A percentile compares a stretch with the other conserved stretches of the same genome.
These are phyloP conservation scores for Sciaenops ocellatus DNA, from an alignment of 2,797 vertebrate genomes.

Conservation along the genomic window DNA sequence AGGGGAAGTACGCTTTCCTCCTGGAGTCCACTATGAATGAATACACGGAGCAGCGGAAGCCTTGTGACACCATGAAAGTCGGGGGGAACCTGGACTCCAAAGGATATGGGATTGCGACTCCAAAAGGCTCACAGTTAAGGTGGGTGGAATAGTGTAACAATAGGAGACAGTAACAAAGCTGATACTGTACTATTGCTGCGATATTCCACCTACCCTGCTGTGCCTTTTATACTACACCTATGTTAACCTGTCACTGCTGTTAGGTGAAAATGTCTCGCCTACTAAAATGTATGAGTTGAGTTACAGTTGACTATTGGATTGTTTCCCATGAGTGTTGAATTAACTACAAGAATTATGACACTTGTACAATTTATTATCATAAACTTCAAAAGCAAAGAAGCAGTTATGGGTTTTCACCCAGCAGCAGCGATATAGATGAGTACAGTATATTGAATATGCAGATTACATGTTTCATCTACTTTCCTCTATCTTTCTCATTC, in stretches of 20 bases:
- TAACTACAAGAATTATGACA: not conserved
- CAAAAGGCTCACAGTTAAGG: slow-evolving; percentile 99
- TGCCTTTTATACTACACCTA: slow-evolving; percentile 86
- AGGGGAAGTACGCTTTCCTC: slow-evolving; percentile 99
- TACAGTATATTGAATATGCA: slow-evolving; percentile 50
- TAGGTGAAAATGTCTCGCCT: slow-evolving; percentile 52
- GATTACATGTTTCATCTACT: slow-evolving; percentile 49
- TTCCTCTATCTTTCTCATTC: slow-evolving; percentile 23
- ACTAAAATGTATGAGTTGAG: not conserved
- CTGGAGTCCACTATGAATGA: slow-evolving; percentile 99
- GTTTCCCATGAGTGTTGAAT: not conserved
- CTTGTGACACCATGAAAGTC: slow-evolving; percentile 99
- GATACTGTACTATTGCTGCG: slow-evolving; percentile 94
- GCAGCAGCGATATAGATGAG: slow-evolving; percentile 64
- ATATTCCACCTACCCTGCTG: slow-evolving; percentile 99
- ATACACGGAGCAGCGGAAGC: slow-evolving; percentile 99
- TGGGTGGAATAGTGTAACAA: slow-evolving; percentile 99
- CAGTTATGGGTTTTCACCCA: slow-evolving; percentile 55
- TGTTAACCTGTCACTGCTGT: slow-evolving; percentile 68
- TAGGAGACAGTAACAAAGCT: slow-evolving; percentile 80
- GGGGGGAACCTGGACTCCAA: slow-evolving; percentile 99
- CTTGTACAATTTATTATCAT: not conserved
- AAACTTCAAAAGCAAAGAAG: slow-evolving; percentile 17
- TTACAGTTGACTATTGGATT: not conserved
- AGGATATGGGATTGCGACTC: slow-evolving; percentile 98